Evolutionary conservation across 53 echinoderm and acorn worm species (phyloP).

Genomic region (Zoroaster sp.): DNA sequence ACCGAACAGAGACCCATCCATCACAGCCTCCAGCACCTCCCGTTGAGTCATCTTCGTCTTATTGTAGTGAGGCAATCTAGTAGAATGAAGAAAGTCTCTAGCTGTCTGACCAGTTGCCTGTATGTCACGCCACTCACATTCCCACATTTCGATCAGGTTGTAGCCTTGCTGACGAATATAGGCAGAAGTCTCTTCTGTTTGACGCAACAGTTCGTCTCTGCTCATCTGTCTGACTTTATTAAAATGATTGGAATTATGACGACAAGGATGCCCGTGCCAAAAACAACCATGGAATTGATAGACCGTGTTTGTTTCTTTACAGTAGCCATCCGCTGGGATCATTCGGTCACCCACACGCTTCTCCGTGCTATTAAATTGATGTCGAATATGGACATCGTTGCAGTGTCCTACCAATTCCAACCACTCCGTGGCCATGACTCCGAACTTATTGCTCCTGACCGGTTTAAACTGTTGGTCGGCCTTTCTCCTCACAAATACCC

Average conservation of each 20-base stretch:
- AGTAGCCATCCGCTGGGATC: conserved; percentile 7
- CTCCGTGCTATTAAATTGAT: conserved; percentile 13
- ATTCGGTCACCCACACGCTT: conserved; percentile 7
- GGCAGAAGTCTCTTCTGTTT: too few relatives aligned
- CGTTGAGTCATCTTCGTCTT: not conserved
- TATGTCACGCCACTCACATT: too few relatives aligned
- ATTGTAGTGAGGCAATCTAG: not conserved
- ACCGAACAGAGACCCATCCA: not conserved
- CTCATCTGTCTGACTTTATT: not conserved
- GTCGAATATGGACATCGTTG: not conserved
- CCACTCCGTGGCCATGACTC: too few relatives aligned
- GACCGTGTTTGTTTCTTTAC: conserved; percentile 7
- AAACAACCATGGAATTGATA: conserved; percentile 13
- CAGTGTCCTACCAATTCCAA: not conserved
- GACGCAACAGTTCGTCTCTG: not conserved
- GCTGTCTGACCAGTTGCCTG: not conserved
- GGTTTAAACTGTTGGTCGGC: not conserved
- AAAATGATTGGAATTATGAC: not conserved
- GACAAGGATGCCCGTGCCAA: conserved; percentile 38
- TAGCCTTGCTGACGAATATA: too few relatives aligned
- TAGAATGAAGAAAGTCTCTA: not conserved
- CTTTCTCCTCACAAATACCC: not conserved
- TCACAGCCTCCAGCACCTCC: not conserved
- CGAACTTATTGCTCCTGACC: not conserved
- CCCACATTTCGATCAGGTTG: too few relatives aligned